phyloP scores from a whole-genome alignment of 2,113 vertebrate species.

The Chlamydotis undulata region DNA sequence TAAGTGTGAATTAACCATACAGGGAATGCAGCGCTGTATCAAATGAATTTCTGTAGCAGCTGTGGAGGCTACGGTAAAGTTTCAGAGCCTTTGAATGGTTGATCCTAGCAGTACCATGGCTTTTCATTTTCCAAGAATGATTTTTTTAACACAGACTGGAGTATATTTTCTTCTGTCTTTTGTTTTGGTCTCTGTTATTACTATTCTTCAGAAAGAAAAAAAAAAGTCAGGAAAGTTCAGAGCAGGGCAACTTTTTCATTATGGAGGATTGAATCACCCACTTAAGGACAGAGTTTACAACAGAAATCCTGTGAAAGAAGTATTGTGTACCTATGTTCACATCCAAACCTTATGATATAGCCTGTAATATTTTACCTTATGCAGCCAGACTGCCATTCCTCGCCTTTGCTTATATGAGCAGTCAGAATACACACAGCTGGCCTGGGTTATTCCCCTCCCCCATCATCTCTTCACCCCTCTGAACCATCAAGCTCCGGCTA shows the following conservation, averaged over 20 bases:
- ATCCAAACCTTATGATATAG: background rate
- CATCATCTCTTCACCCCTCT: background rate
- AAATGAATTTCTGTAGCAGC: constrained; percentile 32
- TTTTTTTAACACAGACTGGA: background rate
- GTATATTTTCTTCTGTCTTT: constrained; percentile 12
- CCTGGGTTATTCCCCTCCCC: background rate
- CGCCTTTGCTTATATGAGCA: background rate
- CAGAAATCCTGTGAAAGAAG: constrained; percentile 23
- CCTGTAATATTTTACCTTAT: background rate
- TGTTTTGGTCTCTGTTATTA: constrained; percentile 29
- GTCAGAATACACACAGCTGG: background rate
- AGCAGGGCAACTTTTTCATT: constrained; percentile 39
- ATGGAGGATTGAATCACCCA: background rate
- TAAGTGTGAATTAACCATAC: constrained; percentile 23
- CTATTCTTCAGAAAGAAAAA: background rate
- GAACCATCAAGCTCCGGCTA: background rate
- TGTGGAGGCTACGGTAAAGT: background rate
- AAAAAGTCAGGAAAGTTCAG: constrained; percentile 12
- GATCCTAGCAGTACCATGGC: background rate
- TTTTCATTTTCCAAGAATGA: constrained; percentile 35
- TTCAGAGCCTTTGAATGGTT: background rate
- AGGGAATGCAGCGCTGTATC: background rate
- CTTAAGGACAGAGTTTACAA: constrained; percentile 10
- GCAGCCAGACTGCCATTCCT: background rate
- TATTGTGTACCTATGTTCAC: background rate